Evolutionary conservation across 2,888 invertebrate species (phyloP), one percentile per base, ranked within the genome.

Genomic region (Stegophylla sp.): DNA sequence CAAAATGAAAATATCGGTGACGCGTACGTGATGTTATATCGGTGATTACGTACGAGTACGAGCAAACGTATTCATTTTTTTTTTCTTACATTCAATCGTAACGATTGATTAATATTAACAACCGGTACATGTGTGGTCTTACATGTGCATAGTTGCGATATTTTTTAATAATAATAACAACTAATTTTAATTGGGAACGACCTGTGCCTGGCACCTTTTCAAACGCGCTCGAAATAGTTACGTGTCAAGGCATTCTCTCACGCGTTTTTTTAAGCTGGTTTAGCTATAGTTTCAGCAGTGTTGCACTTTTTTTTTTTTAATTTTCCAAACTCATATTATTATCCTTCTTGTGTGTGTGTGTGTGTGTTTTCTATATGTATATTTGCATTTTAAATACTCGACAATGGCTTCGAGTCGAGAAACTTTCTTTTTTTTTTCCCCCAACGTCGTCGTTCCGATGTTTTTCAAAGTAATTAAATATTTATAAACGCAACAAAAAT

Each of bases 121-220:
- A 56, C 53, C 20, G 53, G 7, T 56, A 20, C 17, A 4, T 10
- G 4, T 10, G 10, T 43, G 43, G 7, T 9, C 10, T 43, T 43
- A 43, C 4, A 43, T 10, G 9, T 5, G 1, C n/a, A 10, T 56
- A 20, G 53, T 56, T 20, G n/a, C 13, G 15, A 20, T 20, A 20
- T 4, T 61, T 34, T 17, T 61, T 61, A 71, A 51, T 17, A 56
- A 72, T n/a, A n/a, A n/a, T n/a, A n/a, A 72, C 43, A 43, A 63
- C 28, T 28, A 20, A 51, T 66, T 66, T 64, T 53, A 66, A 73
- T 66, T 53, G 34, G 53, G 63, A 75, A 66, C 75, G 5, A 66
- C 12, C 41, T 43, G 75, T 75, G 26, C 66, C 64, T 75, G 75
- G 75, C 75, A 75, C 75, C 41, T 41, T 75, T 75, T 75, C 66